Base-by-base conservation (phyloP, 2,113 vertebrate genomes). In the Poeciliopsis retropinna region DNA sequence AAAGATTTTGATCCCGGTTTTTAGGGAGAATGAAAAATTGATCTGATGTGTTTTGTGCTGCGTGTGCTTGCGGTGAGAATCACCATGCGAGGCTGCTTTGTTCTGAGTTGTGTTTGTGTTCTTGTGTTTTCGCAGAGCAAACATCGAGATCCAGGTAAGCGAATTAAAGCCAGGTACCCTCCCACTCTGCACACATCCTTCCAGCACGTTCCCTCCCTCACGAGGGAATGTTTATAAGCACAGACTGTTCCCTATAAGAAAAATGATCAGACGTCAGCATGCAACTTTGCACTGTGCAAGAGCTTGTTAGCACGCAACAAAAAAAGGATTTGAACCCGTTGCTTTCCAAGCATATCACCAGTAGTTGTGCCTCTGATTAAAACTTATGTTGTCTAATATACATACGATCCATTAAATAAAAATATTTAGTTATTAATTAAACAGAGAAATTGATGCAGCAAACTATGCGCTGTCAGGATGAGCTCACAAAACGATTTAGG, bases 71-170 rank as follows among this genome's bases (percentile, higher is more conserved):
- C 57, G 5, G 5, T 34, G 22, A 57, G 51, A 57, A 57, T 57
- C 7, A 19, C 19, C 44, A 47, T 47, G 17, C 5, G 14, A n/a
- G 39, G 11, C 64, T 22, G 29, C 31, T 27, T 64, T 22, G 71
- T 22, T 75, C 47, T 29, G 27, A 75, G 19, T 64, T 67, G 12
- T 77, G 9, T 72, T 2, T 83, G 14, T 87, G 44, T 47, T 25
- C 25, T 57, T n/a, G 17, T 80, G 4, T 70, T 70, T 73, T 76
- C 73, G 9, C 93, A 98, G 97, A 95, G 94, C 86, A 93, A 94
- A 91, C 95, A 96, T 78, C 80, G 80, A 85, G 92, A 93, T 79
- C 87, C 96, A 96, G 96, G 97, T 98, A 83, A 92, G 96, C 93
- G 72, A 60, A 5, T 79, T 19, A 61, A 2, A 76, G 68, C 34